These are phyloP conservation scores for Lytechinus variegatus DNA, from an alignment of 35 echinoderm and acorn worm species.

Conservation along the genomic window DNA sequence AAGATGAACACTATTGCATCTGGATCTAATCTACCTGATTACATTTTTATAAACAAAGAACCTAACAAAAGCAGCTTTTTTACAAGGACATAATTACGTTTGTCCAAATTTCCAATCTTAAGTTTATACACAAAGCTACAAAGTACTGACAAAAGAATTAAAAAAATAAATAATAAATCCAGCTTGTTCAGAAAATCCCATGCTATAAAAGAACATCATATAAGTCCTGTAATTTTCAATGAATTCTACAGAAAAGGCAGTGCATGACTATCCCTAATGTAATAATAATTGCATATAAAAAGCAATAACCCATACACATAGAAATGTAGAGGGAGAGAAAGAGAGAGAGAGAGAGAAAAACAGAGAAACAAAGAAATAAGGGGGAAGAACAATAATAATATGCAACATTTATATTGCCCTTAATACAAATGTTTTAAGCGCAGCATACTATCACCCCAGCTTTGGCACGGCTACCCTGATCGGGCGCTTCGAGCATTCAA, in stretches of 20 bases:
- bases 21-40: neutral
- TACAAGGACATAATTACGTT: neutral
- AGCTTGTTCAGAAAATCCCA: neutral
- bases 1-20: too few species aligned
- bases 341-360: neutral
- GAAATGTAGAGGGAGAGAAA: neutral
- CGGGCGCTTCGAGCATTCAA: too few species aligned
- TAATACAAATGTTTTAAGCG: neutral
- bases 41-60: neutral
- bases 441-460: neutral
- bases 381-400: neutral
- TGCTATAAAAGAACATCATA: neutral
- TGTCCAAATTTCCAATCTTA: neutral
- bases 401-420: neutral
- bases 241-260: neutral
- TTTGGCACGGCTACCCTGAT: too few species aligned
- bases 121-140: neutral
- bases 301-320: neutral
- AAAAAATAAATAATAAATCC: neutral
- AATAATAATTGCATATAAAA: neutral
- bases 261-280: neutral
- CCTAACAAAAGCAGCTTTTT: neutral
- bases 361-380: neutral
- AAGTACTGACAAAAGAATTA: neutral
- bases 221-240: neutral